A percentile compares a stretch with the other conserved stretches of the same genome.
Conservation (phyloP, 53 echinoderm and acorn worm genomes). For the Astropecten irregularis region DNA sequence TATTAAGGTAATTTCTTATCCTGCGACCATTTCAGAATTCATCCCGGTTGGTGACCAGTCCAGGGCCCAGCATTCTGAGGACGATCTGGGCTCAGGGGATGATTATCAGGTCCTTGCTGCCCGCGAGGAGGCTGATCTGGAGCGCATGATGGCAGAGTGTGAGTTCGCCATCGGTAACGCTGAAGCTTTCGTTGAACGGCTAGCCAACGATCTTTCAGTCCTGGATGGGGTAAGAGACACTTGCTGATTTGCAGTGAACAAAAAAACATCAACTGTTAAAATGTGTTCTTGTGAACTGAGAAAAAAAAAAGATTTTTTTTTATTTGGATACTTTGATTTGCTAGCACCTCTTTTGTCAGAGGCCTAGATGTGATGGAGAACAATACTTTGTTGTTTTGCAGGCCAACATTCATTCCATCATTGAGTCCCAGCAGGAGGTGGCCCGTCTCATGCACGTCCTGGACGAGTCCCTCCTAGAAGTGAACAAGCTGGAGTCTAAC, state of each 20-base stretch:
- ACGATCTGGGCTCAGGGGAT: constrained; percentile 66
- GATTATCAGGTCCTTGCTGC: constrained; percentile 95
- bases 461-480: constrained; percentile 82
- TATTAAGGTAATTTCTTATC: too few species aligned
- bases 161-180: constrained; percentile 94
- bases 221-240: constrained; percentile 84
- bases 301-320: too few species aligned
- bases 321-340: too few species aligned
- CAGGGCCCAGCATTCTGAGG: constrained; percentile 55
- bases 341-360: too few species aligned
- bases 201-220: constrained; percentile 92
- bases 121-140: constrained; percentile 85
- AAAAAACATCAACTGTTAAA: not conserved
- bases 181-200: constrained; percentile 88
- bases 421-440: constrained; percentile 94
- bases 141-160: constrained; percentile 98
- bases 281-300: too few species aligned
- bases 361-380: too few species aligned
- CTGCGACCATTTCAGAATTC: constrained; percentile 20
- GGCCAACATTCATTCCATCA: constrained; percentile 99
- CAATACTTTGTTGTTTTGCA: too few species aligned
- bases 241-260: too few species aligned
- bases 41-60: constrained; percentile 56
- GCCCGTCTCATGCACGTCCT: constrained; percentile 84
- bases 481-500: constrained; percentile 85